A percentile compares a stretch with the other conserved stretches of the same genome.
Evolutionary conservation across 2,113 vertebrate species (phyloP).

Genomic region (Hyperopisus bebe): DNA sequence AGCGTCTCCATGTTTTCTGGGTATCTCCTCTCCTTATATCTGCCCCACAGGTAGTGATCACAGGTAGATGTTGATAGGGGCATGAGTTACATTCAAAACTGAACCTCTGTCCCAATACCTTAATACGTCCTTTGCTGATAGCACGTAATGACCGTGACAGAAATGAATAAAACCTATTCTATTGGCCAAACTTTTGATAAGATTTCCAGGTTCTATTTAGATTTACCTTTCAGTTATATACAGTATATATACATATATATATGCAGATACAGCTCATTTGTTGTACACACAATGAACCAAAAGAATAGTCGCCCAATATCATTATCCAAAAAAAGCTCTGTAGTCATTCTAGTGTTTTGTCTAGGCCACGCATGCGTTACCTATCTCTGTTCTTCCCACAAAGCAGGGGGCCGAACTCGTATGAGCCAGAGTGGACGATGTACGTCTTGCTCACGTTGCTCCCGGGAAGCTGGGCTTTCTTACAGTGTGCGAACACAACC

Average conservation of each 20-base stretch:
- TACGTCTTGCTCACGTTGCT: slow-evolving; percentile 70
- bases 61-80: background rate
- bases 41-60: slow-evolving; percentile 41
- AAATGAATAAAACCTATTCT: background rate
- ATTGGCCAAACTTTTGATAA: background rate
- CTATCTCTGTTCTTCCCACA: slow-evolving; percentile 82
- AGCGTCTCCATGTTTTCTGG: slow-evolving; percentile 71
- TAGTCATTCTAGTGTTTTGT: background rate
- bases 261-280: background rate
- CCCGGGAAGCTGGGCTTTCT: slow-evolving; percentile 41
- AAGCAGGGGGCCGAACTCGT: slow-evolving; percentile 81
- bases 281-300: background rate
- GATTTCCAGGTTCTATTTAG: background rate
- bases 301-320: background rate
- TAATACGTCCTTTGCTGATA: background rate
- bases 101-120: background rate
- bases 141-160: background rate
- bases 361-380: slow-evolving; percentile 45
- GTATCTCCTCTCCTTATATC: slow-evolving; percentile 70
- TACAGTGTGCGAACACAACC: slow-evolving; percentile 68
- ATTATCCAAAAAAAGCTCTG: background rate
- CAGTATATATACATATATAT: background rate
- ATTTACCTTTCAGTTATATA: background rate
- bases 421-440: slow-evolving; percentile 53
- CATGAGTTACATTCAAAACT: background rate